Evolutionary conservation across 1,140 invertebrate genomes (phyloP), one percentile per base, ranked within the genome.

Genomic region (Drosophila paulistorum): DNA sequence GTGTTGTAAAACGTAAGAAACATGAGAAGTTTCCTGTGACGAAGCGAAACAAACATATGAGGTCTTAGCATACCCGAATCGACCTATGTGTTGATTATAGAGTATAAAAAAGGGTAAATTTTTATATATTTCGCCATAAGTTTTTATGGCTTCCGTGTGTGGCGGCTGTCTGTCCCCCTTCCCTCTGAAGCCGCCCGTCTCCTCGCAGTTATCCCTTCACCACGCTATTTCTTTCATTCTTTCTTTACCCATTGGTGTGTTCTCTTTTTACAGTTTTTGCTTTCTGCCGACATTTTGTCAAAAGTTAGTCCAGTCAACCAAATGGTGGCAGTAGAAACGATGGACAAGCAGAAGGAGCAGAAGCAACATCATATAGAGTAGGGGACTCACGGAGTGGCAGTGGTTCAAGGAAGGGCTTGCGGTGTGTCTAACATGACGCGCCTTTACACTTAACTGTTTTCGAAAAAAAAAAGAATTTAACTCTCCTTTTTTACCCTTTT

Each of bases 91-190:
- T 39, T 39, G 20, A n/a, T 51, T 51, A 11, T 11, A 51, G 45
- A 20, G 45, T 51, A 51, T 51, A 45, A 7, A 51, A 51, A 89
- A 89, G 84, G 84, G 84, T 87, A 84, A 66, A 87, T 87, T 87
- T 87, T 87, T 89, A 87, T 87, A 87, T 86, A 77, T 85, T 87
- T 79, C 74, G 77, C 77, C 84, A 87, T 87, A 87, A 89, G 84
- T 89, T 87, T 87, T 87, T 87, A 87, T 87, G 84, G 84, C 84
- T 87, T 89, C 84, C 84, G 84, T 89, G 84, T 89, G 85, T 84
- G 84, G 71, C 82, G 82, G 74, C 82, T 83, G 79, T 86, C 65
- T 85, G 78, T 65, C 57, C 39, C 45, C 60, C 58, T 62, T 55
- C 68, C 37, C 39, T 11, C 2, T 30, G 1, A 6, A 30, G 30